Base-by-base conservation (phyloP, 2,113 vertebrate genomes). In the Malurus elegans region DNA sequence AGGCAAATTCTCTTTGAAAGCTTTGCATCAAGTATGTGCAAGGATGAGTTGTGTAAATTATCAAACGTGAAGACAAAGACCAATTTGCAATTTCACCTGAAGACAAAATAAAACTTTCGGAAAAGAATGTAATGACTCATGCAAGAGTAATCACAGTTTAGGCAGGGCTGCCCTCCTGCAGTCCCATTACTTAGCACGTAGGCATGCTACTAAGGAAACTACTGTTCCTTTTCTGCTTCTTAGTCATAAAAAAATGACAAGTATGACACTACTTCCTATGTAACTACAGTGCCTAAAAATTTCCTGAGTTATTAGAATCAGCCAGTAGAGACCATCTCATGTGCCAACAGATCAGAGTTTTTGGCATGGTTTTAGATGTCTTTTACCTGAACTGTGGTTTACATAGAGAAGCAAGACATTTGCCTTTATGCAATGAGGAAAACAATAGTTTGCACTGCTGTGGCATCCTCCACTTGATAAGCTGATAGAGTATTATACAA, bases 181-280 rank as follows among this genome's bases (percentile, higher is more conserved):
- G 50, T 66, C 16, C 62, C 67, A 86, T 82, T 92, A 67, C 67
- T 91, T 56, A 78, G 58, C 76, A 80, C 5, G 3, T 38, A 50
- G 67, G 88, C 79, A 83, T 72, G 57, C 86, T 60, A 36, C 60
- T 48, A 74, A 95, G 94, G 92, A 96, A 93, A 72, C 86, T 90
- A 71, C 62, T 86, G 47, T 51, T 83, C 31, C 74, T 93, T 90
- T 95, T 90, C 45, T 94, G 53, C 23, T 62, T 94, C 79, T 96
- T 94, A 92, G 25, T 96, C 96, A 95, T 83, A 58, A 78, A 94
- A 93, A 83, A 20, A 31, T 90, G 53, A 83, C 76, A 85, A 56
- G 16, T 13, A n/a, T 92, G 82, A 93, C 64, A 67, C 64, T 87
- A 70, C 25, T 91, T 94, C 78, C 86, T 92, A 29, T 69, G 32